Evolutionary conservation across 2,797 vertebrate species (phyloP), one percentile per base, ranked within the genome.

Genomic region (Falco biarmicus): DNA sequence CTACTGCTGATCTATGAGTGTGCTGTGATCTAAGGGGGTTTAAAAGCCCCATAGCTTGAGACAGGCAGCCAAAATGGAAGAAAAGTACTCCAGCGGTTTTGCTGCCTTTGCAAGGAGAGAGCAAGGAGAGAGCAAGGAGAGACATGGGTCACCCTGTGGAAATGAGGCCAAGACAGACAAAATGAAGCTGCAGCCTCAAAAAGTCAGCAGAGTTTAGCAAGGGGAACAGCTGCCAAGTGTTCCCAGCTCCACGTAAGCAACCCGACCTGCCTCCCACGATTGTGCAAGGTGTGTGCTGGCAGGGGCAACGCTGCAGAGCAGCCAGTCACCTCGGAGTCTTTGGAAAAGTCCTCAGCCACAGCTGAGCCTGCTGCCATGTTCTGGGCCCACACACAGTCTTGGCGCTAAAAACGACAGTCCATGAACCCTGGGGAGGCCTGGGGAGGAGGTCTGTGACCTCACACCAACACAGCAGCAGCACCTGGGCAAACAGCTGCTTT

Each of bases 271-370:
- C 79, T 75, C 32, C 60, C 4, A 0, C 0, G 0, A 5, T 2
- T 0, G 1, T 3, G 29, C 3, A 1, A 64, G 48, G 11, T 16
- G 51, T 2, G 0, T 10, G 20, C 11, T 0, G 1, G 43, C 17
- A 20, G 26, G 15, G 19, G 10, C 1, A 10, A 3, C 2, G 4
- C 65, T 29, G 80, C 76, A 71, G 19, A 45, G 4, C 79, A 39
- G 16, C 34, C 61, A 10, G 14, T 5, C 57, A 15, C 45, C 13
- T 57, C 11, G 0, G 24, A 26, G 28, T 10, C 4, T n/a, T 45
- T 21, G 69, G 81, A 32, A 37, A 69, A 15, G 28, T 17, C 65
- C 29, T 16, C 7, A 13, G 51, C 7, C 48, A 4, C 3, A 0
- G 63, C 75, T 2, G 1, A 66, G 65, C 34, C 76, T 47, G 61